Conservation (phyloP, 2,888 invertebrate genomes). For the Cheilosia urbana region DNA sequence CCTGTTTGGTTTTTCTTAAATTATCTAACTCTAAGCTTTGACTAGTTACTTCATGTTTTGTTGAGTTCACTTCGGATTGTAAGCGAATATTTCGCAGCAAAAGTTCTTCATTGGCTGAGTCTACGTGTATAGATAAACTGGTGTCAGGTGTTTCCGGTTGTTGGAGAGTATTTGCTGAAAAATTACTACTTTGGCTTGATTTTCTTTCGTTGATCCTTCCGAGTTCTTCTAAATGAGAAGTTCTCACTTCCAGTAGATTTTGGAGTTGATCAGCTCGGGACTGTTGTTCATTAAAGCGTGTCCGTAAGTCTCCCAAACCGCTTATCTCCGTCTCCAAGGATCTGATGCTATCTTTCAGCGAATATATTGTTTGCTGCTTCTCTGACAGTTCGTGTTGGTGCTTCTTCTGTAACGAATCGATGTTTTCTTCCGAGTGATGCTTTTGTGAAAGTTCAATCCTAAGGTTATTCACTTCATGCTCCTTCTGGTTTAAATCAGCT, state of each 20-base stretch:
- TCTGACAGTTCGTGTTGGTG: conserved; percentile 38
- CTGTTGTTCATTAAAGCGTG: conserved; percentile 78
- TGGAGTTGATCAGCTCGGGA: conserved; percentile 78
- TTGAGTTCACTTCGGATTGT: conserved; percentile 19
- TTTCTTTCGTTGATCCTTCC: neutral
- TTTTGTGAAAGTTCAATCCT: conserved; percentile 33
- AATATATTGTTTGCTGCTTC: conserved; percentile 38
- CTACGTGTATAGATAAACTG: neutral
- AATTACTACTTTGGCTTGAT: neutral
- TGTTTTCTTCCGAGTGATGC: conserved; percentile 8
- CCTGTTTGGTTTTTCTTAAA: conserved; percentile 72
- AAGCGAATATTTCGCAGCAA: conserved; percentile 25
- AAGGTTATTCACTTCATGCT: conserved; percentile 37
- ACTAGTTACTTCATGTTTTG: conserved; percentile 42
- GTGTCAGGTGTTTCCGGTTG: neutral
- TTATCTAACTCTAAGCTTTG: conserved; percentile 48
- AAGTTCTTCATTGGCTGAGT: conserved; percentile 25
- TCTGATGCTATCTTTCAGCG: conserved; percentile 78
- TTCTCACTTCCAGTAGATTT: conserved; percentile 77
- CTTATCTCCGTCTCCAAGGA: conserved; percentile 78
- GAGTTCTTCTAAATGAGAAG: conserved; percentile 77
- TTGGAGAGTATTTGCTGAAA: neutral
- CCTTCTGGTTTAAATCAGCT: conserved; percentile 39
- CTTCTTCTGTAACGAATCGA: conserved; percentile 5
- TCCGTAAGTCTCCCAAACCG: conserved; percentile 77